Percentiles rank a stretch among this genome's conserved stretches.
These are phyloP conservation scores for Pyrgilauda ruficollis DNA, from an alignment of 2,113 vertebrate genomes.

Conservation along the genomic window DNA sequence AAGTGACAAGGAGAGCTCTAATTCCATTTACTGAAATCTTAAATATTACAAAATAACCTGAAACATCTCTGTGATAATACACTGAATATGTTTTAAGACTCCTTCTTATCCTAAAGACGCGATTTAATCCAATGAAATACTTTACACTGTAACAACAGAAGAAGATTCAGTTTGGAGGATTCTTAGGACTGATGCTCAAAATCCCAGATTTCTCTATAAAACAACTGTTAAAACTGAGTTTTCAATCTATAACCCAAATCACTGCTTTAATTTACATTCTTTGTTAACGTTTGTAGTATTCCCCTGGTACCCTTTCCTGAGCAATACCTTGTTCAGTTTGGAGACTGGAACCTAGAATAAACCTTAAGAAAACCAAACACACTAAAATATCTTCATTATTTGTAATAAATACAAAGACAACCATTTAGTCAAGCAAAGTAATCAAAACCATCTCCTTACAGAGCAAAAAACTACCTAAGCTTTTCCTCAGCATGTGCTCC, in stretches of 20 bases:
- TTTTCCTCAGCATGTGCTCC: not conserved
- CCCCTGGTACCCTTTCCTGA: not conserved
- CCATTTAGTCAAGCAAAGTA: not conserved
- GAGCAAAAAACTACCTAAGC: not conserved
- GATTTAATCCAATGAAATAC: not conserved
- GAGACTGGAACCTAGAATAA: accelerated
- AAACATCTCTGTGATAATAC: not conserved
- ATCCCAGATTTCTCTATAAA: not conserved
- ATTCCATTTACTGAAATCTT: not conserved
- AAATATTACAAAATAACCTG: not conserved
- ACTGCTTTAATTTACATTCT: not conserved
- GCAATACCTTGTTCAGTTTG: not conserved
- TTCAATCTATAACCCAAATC: not conserved
- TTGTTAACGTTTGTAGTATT: not conserved
- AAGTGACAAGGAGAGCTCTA: not conserved
- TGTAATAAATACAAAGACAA: not conserved
- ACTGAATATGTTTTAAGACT: not conserved
- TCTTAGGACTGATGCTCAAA: not conserved
- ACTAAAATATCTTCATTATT: not conserved
- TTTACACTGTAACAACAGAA: not conserved
- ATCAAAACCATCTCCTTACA: not conserved
- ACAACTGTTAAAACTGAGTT: not conserved
- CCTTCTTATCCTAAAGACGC: not conserved
- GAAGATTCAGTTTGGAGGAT: not conserved
- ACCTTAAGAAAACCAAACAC: not conserved